Base-by-base conservation (phyloP, 2,888 invertebrate species). In the Xestia sexstrigata region DNA sequence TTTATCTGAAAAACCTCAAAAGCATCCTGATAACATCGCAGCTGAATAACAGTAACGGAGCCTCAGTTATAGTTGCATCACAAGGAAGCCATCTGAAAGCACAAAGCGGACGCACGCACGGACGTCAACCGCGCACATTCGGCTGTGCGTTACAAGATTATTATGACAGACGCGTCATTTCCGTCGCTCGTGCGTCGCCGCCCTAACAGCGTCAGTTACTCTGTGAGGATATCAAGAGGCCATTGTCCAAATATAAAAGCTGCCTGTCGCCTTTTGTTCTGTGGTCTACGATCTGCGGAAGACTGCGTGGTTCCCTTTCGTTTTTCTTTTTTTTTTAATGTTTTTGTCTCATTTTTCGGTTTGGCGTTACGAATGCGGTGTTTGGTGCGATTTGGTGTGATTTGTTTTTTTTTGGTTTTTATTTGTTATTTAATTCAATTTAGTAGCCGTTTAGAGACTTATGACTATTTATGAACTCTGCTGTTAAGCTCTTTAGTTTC, bases 91-190 rank as follows among this genome's bases (percentile, higher is more conserved):
- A 70, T 58, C 30, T 55, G 70, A 30, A 74, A 67, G 62, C 35
- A 83, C 63, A 83, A 77, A 60, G 65, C 45, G 17, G 13, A 23
- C 23, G 68, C 39, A 72, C 77, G 65, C 77, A 79, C 66, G 35
- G 67, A 70, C 73, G 67, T 77, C 83, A 83, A 30, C 70, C 70
- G 75, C 73, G 78, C 66, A 86, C 74, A 85, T 86, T 89, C 78
- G 81, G 86, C 74, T 82, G 69, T 79, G 77, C 79, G 78, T 83
- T 68, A 81, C 86, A 91, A 92, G 92, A 91, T 91, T 78, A 85
- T 92, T 78, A 85, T 92, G 93, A 93, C 88, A 84, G 95, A 93
- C 95, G 90, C 89, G 91, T 94, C 91, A 95, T 95, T 95, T 95
- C 95, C 95, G 92, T 76, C 70, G 80, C 70, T 74, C 73, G 79